Base-by-base conservation (phyloP, 2,888 invertebrate species). In the Malacosoma neustria region DNA sequence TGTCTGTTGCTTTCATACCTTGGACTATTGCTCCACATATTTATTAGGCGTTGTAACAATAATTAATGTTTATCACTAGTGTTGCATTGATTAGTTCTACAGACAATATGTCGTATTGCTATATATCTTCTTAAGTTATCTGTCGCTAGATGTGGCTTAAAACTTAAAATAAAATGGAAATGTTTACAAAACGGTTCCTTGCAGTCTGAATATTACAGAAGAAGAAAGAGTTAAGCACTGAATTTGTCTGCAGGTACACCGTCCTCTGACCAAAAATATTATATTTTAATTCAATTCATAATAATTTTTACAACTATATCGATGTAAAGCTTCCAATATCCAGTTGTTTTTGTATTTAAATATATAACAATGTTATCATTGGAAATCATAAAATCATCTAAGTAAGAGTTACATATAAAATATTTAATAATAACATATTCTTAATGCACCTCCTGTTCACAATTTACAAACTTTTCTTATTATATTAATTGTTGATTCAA, bases 1-100 rank as follows among this genome's bases (percentile, higher is more conserved):
- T 72, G 65, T 66, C 66, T 63, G 61, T 70, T 61, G 71, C 75
- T 74, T 74, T 68, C 63, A 62, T 64, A 59, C 72, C 64, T 72
- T 61, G 64, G 69, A 69, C 70, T 64, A 67, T 64, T 64, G 65
- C 66, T 70, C 69, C 54, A 22, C 22, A 4, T 22, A 7, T 75
- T 70, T 75, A 66, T 72, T 75, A 76, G 76, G 63, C 66, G 77
- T 74, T 69, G 65, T 55, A 58, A 51, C 55, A 54, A 56, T 57
- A 56, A 61, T 50, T 61, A 66, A 65, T 69, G 63, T 66, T 67
- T 68, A 69, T 63, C 61, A 65, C 62, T 45, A 58, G 65, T 58
- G 64, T 57, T 50, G 50, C 49, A 54, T 60, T 58, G n/a, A n/a
- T n/a, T n/a, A n/a, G n/a, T n/a, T n/a, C n/a, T n/a, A n/a, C n/a